These are phyloP conservation scores for Rutilus rutilus DNA, from an alignment of 2,113 vertebrate species.

Conservation along the genomic window DNA sequence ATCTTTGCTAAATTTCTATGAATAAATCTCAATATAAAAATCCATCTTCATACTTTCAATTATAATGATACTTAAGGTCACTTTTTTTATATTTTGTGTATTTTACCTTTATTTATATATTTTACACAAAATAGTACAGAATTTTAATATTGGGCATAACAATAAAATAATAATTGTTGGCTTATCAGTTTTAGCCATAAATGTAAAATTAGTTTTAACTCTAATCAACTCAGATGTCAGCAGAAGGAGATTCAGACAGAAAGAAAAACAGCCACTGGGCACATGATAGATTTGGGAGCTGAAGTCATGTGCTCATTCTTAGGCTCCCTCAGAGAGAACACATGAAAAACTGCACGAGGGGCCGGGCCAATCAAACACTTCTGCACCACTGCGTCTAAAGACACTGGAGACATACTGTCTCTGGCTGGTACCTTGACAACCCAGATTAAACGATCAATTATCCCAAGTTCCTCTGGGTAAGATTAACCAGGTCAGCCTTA, in stretches of 20 bases:
- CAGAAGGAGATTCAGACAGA: background rate
- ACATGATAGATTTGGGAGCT: constrained; percentile 26
- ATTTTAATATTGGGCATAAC: background rate
- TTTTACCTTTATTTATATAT: background rate
- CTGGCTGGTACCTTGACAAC: constrained; percentile 35
- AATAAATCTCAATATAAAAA: background rate
- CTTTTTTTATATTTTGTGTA: background rate
- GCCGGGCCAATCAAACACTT: constrained; percentile 37
- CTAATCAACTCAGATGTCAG: background rate
- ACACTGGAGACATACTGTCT: constrained; percentile 33
- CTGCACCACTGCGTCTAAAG: constrained; percentile 31
- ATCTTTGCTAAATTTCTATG: no score
- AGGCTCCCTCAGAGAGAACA: constrained; percentile 7
- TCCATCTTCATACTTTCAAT: background rate
- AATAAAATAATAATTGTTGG: background rate
- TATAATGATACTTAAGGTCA: no score
- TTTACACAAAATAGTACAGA: background rate
- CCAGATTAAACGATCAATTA: constrained; percentile 41
- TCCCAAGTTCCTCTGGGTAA: constrained; percentile 1
- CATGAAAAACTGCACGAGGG: constrained; percentile 5
- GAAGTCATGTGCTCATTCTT: constrained; percentile 13
- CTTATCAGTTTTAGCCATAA: background rate
- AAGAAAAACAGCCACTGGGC: background rate
- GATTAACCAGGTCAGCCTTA: constrained; percentile 23
- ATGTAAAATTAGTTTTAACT: background rate